phyloP scores from a whole-genome alignment of 2,797 vertebrate species.

The Acipenser transmontanus region DNA sequence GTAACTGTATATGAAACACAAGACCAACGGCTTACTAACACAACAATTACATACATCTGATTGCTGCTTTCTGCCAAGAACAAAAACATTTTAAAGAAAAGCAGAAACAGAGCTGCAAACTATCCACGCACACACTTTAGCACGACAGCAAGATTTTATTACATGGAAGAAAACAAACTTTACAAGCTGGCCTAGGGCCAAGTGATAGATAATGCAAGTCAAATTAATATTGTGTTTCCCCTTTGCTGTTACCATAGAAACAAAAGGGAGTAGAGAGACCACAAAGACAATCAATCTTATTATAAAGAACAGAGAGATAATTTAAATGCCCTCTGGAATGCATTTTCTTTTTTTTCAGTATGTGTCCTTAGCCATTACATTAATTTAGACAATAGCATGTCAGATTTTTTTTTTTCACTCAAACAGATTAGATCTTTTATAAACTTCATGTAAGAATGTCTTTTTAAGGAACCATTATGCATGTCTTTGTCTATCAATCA shows the following conservation, averaged over 20 bases:
- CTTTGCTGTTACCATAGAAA: slow-evolving; percentile 68
- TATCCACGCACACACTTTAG: neutral
- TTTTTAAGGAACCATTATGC: neutral
- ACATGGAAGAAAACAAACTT: slow-evolving; percentile 10
- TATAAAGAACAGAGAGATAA: slow-evolving; percentile 44
- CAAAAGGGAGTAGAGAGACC: slow-evolving; percentile 66
- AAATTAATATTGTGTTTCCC: slow-evolving; percentile 73
- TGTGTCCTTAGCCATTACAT: slow-evolving; percentile 30
- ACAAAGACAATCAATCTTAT: slow-evolving; percentile 69
- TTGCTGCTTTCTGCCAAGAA: slow-evolving; percentile 42
- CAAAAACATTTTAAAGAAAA: slow-evolving; percentile 30
- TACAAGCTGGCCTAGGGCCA: slow-evolving; percentile 57
- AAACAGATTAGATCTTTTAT: neutral
- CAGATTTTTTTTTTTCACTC: neutral
- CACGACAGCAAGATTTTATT: neutral
- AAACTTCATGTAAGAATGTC: neutral
- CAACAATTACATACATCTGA: too few species aligned
- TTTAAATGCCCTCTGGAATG: slow-evolving; percentile 67
- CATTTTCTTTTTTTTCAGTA: slow-evolving; percentile 60
- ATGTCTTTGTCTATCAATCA: neutral
- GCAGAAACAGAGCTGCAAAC: slow-evolving; percentile 13
- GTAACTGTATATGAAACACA: too few species aligned
- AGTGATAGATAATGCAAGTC: slow-evolving; percentile 60
- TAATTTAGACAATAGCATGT: slow-evolving; percentile 53
- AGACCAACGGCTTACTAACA: too few species aligned